Evolutionary conservation across 2,113 vertebrate genomes (phyloP), one percentile per base, ranked within the genome.

Genomic region (Uria aalge): DNA sequence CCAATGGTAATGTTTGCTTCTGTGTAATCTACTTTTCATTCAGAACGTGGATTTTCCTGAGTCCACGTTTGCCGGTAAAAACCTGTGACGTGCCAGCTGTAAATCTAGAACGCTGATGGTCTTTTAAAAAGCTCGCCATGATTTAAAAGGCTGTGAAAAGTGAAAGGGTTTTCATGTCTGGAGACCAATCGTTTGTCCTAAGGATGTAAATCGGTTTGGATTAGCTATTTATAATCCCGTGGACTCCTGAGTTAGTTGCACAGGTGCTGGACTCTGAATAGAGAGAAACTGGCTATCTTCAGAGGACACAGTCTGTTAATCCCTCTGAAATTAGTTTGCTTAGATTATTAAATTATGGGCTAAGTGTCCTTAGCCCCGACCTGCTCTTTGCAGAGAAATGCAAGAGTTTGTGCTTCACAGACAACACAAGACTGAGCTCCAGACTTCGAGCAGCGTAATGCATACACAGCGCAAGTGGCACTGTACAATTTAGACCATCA

Each of bases 21-120:
- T 79, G 32, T 74, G 59, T 47, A 66, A 72, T 52, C 12, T 10
- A 50, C 30, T 85, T 93, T 92, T 66, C 76, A 75, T 75, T 85
- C 91, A 97, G 62, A 66, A 87, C 95, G 68, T 15, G 43, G 77
- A 63, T 95, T 96, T 94, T 97, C 86, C 93, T 53, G 24, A 52
- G 71, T 68, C 92, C 97, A 85, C 30, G 52, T 85, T 94, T 77
- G 90, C 56, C 5, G 9, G 40, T 45, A 88, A 97, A 96, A 80
- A 97, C 85, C 94, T 96, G 90, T 32, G 45, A 93, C 19, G 17
- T 83, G 68, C 85, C 88, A 86, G 83, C 66, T 97, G n/a, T 95
- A 95, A 96, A 96, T 80, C 50, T 45, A 79, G 75, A 85, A 86
- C 5, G 10, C 75, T 92, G 82, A 94, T 45, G 77, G 66, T 27